Conservation (phyloP, 2,888 invertebrate species). For the Lasioglossum pauxillum region DNA sequence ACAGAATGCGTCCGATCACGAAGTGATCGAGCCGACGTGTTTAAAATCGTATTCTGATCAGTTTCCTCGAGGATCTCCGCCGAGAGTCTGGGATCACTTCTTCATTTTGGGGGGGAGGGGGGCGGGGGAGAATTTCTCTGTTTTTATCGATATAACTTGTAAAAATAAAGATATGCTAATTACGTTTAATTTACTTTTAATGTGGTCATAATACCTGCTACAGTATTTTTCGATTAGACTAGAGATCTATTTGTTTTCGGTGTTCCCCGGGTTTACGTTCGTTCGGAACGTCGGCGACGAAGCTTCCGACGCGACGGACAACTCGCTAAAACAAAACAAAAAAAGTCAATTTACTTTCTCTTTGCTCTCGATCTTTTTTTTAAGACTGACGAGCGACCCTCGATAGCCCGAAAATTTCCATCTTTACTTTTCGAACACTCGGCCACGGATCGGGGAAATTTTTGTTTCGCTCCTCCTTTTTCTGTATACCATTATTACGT, state of each 20-base stretch:
- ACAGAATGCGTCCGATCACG: constrained; percentile 37
- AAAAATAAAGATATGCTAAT: constrained; percentile 77
- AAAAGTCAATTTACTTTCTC: constrained; percentile 3
- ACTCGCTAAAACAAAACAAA: not conserved
- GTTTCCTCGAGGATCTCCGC: constrained; percentile 33
- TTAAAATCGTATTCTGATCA: constrained; percentile 36
- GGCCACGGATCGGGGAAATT: not conserved
- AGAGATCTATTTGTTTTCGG: constrained; percentile 73
- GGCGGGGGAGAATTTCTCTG: constrained; percentile 61
- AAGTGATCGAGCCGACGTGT: constrained; percentile 40
- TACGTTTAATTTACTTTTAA: constrained; percentile 78
- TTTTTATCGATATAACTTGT: constrained; percentile 74
- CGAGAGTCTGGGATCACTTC: constrained; percentile 16
- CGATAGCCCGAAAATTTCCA: not conserved
- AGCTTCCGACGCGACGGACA: not conserved
- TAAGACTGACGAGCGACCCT: constrained; percentile 19
- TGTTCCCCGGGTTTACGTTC: constrained; percentile 60
- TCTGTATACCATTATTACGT: not conserved
- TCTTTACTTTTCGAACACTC: not conserved
- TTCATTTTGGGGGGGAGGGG: not conserved
- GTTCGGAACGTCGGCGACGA: constrained; percentile 5
- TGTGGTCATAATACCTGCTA: constrained; percentile 83
- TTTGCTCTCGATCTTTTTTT: constrained; percentile 19
- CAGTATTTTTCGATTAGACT: constrained; percentile 84
- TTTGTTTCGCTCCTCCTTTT: not conserved